Percentiles rank a stretch among this genome's conserved stretches.
phyloP scores from a whole-genome alignment of 2,888 invertebrate species.

The Scaptomyza caliginosa region DNA sequence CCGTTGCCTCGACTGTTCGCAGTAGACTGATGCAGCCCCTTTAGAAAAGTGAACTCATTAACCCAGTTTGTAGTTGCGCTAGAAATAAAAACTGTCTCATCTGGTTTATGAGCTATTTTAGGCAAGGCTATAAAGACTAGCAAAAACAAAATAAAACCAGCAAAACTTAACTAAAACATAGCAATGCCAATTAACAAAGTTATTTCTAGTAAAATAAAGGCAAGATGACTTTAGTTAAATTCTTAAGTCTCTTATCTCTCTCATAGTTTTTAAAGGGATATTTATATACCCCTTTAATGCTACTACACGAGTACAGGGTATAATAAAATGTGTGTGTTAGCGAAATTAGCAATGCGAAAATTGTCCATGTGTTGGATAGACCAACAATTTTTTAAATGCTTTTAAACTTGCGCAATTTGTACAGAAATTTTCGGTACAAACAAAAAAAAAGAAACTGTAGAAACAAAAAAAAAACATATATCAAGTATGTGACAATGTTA shows the following conservation, averaged over 20 bases:
- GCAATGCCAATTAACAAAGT: conserved; percentile 40
- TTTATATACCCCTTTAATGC: too few species aligned
- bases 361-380: conserved; percentile 28
- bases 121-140: conserved; percentile 34
- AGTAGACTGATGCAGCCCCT: conserved; percentile 9
- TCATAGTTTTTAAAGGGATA: too few species aligned
- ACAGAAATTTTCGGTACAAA: conserved; percentile 35
- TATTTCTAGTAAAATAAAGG: conserved; percentile 14
- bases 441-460: conserved; percentile 10
- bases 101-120: conserved; percentile 61
- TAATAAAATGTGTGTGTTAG: conserved; percentile 5
- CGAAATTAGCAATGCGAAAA: conserved; percentile 35
- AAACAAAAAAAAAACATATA: conserved; percentile 13
- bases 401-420: conserved; percentile 47
- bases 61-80: conserved; percentile 64
- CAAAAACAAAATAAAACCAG: conserved; percentile 10
- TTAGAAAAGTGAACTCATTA: conserved; percentile 72
- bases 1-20: conserved; percentile 24
- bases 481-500: not conserved
- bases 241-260: too few species aligned
- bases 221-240: conserved; percentile 17
- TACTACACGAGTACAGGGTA: too few species aligned
- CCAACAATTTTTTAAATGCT: conserved; percentile 35
- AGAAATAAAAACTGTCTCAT: conserved; percentile 62
- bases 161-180: not conserved